A percentile compares a stretch with the other conserved stretches of the same genome.
These are phyloP conservation scores for Margarornis squamiger DNA, from an alignment of 2,797 vertebrate genomes.

Conservation along the genomic window DNA sequence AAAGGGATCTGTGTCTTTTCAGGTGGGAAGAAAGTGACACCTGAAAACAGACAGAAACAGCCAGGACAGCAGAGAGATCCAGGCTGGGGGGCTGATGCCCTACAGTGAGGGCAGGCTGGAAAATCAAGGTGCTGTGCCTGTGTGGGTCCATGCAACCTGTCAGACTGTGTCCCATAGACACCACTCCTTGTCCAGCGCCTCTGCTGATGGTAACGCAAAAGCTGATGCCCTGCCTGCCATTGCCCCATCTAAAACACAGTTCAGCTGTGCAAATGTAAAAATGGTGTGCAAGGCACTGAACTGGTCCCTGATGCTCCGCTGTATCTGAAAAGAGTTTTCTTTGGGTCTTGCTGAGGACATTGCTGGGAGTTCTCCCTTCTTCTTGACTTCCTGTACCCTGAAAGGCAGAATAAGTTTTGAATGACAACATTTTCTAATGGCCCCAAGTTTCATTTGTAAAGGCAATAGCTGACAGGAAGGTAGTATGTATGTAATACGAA, in stretches of 20 bases:
- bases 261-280: neutral
- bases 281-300: neutral
- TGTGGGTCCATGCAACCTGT: neutral
- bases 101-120: neutral
- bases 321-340: neutral
- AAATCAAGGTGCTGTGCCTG: neutral
- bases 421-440: neutral
- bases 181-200: neutral
- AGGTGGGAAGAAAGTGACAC: neutral
- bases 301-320: neutral
- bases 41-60: neutral
- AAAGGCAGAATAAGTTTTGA: neutral
- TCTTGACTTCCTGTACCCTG: neutral
- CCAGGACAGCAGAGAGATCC: neutral
- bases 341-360: neutral
- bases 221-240: neutral
- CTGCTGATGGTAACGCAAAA: neutral
- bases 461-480: neutral
- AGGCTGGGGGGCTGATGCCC: accelerated
- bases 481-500: accelerated
- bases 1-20: neutral
- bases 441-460: neutral
- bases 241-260: accelerated
- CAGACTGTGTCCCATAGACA: neutral
- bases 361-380: neutral